phyloP scores from a whole-genome alignment of 2,888 invertebrate species.

The Himalopsyche anomala region DNA sequence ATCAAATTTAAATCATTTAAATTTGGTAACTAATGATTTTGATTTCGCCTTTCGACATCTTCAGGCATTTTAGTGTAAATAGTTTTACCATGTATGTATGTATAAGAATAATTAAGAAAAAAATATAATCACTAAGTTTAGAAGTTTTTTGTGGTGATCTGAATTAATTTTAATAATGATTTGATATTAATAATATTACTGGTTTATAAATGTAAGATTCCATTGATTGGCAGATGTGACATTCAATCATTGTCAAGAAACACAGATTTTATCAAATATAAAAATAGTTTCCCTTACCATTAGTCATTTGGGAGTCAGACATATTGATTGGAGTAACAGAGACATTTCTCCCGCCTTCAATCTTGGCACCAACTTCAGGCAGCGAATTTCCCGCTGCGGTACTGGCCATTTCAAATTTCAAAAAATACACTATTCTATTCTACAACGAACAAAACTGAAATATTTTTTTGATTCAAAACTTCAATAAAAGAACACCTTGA shows the following conservation, averaged over 20 bases:
- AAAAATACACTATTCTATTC: slow-evolving; percentile 28
- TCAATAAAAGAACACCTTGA: not conserved
- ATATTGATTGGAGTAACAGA: slow-evolving; percentile 90
- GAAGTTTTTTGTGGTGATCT: too few species aligned
- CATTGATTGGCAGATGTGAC: too few species aligned
- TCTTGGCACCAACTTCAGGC: slow-evolving; percentile 62
- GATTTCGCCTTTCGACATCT: too few species aligned
- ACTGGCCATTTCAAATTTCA: slow-evolving; percentile 67
- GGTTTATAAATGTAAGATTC: not conserved
- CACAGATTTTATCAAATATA: slow-evolving; percentile 43
- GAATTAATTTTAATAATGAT: too few species aligned
- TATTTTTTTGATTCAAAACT: not conserved
- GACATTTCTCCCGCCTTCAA: slow-evolving; percentile 76
- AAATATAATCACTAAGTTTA: too few species aligned
- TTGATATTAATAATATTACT: too few species aligned
- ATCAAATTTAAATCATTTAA: too few species aligned
- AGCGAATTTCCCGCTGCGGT: slow-evolving; percentile 67
- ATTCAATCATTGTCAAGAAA: slow-evolving; percentile 42
- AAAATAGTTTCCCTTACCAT: slow-evolving; percentile 70
- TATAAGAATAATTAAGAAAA: too few species aligned
- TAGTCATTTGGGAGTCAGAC: slow-evolving; percentile 78
- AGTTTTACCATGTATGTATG: too few species aligned
- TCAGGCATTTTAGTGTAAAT: too few species aligned
- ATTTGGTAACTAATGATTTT: too few species aligned
- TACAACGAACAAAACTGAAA: slow-evolving; percentile 14